Conservation (phyloP, 2,113 vertebrate species). For the Bufo gargarizans region DNA sequence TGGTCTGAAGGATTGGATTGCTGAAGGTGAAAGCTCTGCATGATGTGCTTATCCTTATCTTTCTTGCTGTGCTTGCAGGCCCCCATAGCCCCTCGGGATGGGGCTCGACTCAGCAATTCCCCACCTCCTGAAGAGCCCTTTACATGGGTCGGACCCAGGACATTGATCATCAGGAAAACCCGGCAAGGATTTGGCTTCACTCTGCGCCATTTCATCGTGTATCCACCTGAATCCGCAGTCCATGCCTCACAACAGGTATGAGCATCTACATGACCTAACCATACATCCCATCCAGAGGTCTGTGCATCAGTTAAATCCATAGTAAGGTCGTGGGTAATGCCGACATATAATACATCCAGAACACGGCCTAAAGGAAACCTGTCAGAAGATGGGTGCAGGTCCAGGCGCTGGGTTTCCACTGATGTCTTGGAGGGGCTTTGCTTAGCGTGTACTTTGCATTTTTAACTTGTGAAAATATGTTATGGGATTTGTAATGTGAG, state of each 20-base stretch:
- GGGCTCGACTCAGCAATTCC: constrained; percentile 78
- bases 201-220: constrained; percentile 96
- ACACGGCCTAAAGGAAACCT: too few species aligned
- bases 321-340: too few species aligned
- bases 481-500: too few species aligned
- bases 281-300: not conserved
- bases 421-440: not conserved
- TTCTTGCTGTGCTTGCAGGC: constrained; percentile 65
- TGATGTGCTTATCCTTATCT: not conserved
- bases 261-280: not conserved
- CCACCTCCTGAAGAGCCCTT: constrained; percentile 76
- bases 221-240: constrained; percentile 90
- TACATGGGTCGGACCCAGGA: constrained; percentile 86
- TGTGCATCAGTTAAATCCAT: too few species aligned
- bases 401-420: too few species aligned
- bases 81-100: constrained; percentile 82
- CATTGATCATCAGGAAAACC: constrained; percentile 88
- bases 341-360: too few species aligned
- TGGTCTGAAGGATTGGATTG: not conserved
- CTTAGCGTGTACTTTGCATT: too few species aligned
- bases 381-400: too few species aligned
- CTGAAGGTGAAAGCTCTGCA: not conserved
- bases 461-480: too few species aligned
- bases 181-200: constrained; percentile 94
- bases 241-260: constrained; percentile 83